Conservation (phyloP, 2,888 invertebrate genomes). For the Leptodirus hochenwartii region DNA sequence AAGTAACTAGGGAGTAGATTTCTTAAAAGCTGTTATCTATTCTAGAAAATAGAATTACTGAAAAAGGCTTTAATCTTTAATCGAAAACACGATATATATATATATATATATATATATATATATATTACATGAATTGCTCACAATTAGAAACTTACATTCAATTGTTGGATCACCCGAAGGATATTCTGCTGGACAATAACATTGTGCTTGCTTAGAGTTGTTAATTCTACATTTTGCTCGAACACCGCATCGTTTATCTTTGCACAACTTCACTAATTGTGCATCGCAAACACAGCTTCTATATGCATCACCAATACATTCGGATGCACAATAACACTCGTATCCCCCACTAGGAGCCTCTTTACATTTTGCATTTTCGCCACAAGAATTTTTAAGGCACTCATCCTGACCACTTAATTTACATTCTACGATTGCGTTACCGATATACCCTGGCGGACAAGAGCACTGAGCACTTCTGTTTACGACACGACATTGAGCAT, state of each 20-base stretch:
- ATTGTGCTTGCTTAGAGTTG: constrained; percentile 48
- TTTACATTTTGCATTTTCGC: constrained; percentile 63
- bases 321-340: constrained; percentile 63
- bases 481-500: constrained; percentile 68
- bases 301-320: constrained; percentile 67
- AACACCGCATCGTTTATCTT: constrained; percentile 58
- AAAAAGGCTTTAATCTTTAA: too few relatives aligned
- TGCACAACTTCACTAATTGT: constrained; percentile 50
- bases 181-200: constrained; percentile 67
- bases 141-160: constrained; percentile 50
- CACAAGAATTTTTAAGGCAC: constrained; percentile 69
- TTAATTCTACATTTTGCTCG: constrained; percentile 65
- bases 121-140: too few relatives aligned
- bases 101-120: too few relatives aligned
- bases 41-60: too few relatives aligned
- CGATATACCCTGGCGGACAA: constrained; percentile 55
- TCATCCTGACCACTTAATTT: constrained; percentile 48
- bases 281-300: constrained; percentile 62
- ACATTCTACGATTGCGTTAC: constrained; percentile 51
- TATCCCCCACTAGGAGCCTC: constrained; percentile 56
- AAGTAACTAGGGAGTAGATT: too few relatives aligned
- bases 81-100: too few relatives aligned
- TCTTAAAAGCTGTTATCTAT: too few relatives aligned
- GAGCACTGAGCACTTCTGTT: constrained; percentile 59
- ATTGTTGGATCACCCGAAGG: constrained; percentile 72